Conservation (phyloP, 2,113 vertebrate species). For the Syngnathus typhle region DNA sequence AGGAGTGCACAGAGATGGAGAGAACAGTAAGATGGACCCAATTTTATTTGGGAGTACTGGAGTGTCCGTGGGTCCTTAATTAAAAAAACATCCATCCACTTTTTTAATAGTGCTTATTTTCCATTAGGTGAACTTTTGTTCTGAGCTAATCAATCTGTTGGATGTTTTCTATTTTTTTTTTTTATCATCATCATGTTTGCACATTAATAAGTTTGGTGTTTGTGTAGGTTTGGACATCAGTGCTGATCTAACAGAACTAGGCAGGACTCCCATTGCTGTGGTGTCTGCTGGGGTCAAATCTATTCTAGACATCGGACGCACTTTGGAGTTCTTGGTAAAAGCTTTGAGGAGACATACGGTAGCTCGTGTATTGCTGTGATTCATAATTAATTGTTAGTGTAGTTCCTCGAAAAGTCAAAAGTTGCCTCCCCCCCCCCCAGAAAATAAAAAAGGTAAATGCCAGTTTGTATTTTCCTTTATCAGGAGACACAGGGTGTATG, state of each 20-base stretch:
- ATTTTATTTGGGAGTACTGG: background rate
- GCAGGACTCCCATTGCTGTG: slow-evolving; percentile 81
- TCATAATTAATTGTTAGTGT: background rate
- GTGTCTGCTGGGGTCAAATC: slow-evolving; percentile 86
- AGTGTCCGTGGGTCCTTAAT: background rate
- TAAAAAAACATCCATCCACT: background rate
- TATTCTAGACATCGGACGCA: slow-evolving; percentile 85
- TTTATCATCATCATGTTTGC: background rate
- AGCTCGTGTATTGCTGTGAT: background rate
- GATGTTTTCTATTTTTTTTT: background rate
- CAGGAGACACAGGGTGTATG: slow-evolving; percentile 89
- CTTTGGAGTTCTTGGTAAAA: slow-evolving; percentile 83
- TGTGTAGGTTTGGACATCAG: slow-evolving; percentile 82
- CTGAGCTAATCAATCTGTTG: background rate
- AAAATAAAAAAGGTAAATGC: no score
- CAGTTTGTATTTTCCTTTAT: background rate
- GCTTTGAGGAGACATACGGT: background rate
- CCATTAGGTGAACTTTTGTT: background rate
- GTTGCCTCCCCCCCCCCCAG: no score
- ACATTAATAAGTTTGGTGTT: background rate
- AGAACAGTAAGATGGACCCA: slow-evolving; percentile 72
- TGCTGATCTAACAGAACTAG: slow-evolving; percentile 84
- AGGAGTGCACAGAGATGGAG: slow-evolving; percentile 82
- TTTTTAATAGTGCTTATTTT: background rate
- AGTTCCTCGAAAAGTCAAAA: background rate